These are phyloP conservation scores for Tragopan temminckii DNA, from an alignment of 2,797 vertebrate genomes.

Conservation along the genomic window DNA sequence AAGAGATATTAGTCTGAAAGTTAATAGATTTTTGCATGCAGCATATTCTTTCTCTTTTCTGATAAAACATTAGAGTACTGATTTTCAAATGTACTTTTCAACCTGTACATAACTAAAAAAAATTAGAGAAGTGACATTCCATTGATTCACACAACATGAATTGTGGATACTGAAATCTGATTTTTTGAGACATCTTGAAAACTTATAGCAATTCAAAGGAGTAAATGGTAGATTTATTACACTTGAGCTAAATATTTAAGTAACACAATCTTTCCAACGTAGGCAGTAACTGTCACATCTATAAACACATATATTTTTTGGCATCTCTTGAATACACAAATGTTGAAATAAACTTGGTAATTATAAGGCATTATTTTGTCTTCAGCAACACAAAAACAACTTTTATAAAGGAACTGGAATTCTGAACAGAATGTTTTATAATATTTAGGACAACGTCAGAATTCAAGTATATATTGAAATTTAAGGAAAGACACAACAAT, in stretches of 20 bases:
- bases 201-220: slow-evolving; percentile 29
- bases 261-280: slow-evolving; percentile 4
- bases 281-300: not conserved
- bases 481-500: not conserved
- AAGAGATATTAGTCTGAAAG: not conserved
- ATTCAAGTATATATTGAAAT: not conserved
- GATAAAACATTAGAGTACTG: not conserved
- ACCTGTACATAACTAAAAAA: not conserved
- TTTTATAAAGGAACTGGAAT: not conserved
- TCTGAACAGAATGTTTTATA: not conserved
- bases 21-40: not conserved
- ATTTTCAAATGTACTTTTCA: not conserved
- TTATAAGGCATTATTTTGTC: not conserved
- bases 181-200: not conserved
- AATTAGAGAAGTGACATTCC: not conserved
- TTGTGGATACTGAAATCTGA: not conserved
- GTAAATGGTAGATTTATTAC: slow-evolving; percentile 12
- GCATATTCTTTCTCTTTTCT: not conserved
- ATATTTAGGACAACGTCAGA: not conserved
- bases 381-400: not conserved
- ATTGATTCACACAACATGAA: not conserved
- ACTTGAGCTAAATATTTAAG: slow-evolving; percentile 1
- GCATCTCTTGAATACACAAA: not conserved
- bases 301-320: slow-evolving; percentile 10
- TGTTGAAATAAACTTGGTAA: not conserved